Percentiles rank a stretch among this genome's conserved stretches.
Evolutionary conservation across 1,140 invertebrate genomes (phyloP).

Genomic region (Apis cerana): DNA sequence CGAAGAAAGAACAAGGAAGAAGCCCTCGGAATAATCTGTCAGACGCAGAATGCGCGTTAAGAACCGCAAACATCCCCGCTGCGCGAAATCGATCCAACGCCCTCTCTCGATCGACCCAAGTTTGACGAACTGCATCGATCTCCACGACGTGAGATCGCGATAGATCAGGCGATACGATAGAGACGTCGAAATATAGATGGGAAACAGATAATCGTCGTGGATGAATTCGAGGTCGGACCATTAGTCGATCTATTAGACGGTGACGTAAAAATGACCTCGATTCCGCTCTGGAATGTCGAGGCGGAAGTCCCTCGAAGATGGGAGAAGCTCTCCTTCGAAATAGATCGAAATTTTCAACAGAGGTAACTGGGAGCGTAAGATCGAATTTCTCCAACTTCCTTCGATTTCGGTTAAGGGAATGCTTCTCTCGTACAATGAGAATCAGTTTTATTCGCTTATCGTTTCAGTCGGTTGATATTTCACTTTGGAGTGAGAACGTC

Average conservation of each 20-base stretch:
- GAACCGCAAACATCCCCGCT: slow-evolving; percentile 1
- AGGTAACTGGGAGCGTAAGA: slow-evolving; percentile 20
- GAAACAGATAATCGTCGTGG: slow-evolving; percentile 19
- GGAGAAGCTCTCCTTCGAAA: background rate
- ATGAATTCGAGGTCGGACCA: slow-evolving; percentile 34
- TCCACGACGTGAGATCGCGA: slow-evolving; percentile 49
- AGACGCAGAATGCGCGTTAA: slow-evolving; percentile 27
- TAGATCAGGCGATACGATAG: slow-evolving; percentile 26
- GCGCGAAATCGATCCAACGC: background rate
- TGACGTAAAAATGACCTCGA: slow-evolving; percentile 42
- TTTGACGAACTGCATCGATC: slow-evolving; percentile 38
- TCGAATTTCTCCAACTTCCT: slow-evolving; percentile 1
- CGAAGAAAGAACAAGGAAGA: slow-evolving; percentile 20
- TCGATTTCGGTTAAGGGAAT: background rate
- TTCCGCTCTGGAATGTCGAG: slow-evolving; percentile 28
- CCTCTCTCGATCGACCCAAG: too few species aligned
- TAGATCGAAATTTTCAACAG: slow-evolving; percentile 16
- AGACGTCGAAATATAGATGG: slow-evolving; percentile 22
- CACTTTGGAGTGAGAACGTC: too few species aligned
- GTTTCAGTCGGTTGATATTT: background rate
- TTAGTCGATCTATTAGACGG: background rate
- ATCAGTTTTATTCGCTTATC: background rate
- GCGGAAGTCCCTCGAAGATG: slow-evolving; percentile 22
- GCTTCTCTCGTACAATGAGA: background rate
- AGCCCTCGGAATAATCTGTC: slow-evolving; percentile 26